These are phyloP conservation scores for Rhimphoctona megacephalus DNA, from an alignment of 2,888 invertebrate species.

Conservation along the genomic window DNA sequence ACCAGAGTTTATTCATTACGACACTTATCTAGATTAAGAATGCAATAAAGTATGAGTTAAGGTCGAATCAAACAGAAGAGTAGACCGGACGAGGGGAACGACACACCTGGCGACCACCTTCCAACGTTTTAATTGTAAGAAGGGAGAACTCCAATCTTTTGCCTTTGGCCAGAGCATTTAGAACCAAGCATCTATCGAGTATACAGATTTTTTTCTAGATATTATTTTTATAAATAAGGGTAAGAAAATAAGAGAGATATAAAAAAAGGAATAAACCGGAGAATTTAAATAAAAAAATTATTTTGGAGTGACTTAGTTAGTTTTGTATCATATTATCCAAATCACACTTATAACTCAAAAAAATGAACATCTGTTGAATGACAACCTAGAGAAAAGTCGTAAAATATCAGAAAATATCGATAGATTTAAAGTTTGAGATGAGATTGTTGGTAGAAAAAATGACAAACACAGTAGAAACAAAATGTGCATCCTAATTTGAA, in stretches of 20 bases:
- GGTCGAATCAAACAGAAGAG: conserved; percentile 26
- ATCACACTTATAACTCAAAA: too few species aligned
- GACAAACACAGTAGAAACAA: too few species aligned
- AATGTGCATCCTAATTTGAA: too few species aligned
- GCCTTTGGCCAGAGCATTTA: not conserved
- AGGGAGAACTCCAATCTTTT: conserved; percentile 42
- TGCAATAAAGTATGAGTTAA: conserved; percentile 19
- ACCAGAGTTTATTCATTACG: not conserved
- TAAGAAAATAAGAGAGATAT: not conserved
- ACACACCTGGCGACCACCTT: conserved; percentile 62
- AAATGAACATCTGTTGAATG: too few species aligned
- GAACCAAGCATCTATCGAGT: not conserved
- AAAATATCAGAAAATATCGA: too few species aligned
- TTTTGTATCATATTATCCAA: too few species aligned
- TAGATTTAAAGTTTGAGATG: too few species aligned
- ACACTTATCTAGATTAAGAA: conserved; percentile 25
- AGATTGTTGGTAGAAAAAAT: too few species aligned
- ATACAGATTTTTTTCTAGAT: not conserved
- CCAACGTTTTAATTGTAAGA: conserved; percentile 22
- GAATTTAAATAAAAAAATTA: too few species aligned
- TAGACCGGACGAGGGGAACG: conserved; percentile 59
- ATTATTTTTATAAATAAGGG: not conserved
- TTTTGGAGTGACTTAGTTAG: too few species aligned
- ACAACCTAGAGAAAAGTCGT: too few species aligned
- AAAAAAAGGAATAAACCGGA: not conserved